Evolutionary conservation across 2,888 invertebrate genomes (phyloP).

Genomic region (Acanthococcus lagerstroemiae): DNA sequence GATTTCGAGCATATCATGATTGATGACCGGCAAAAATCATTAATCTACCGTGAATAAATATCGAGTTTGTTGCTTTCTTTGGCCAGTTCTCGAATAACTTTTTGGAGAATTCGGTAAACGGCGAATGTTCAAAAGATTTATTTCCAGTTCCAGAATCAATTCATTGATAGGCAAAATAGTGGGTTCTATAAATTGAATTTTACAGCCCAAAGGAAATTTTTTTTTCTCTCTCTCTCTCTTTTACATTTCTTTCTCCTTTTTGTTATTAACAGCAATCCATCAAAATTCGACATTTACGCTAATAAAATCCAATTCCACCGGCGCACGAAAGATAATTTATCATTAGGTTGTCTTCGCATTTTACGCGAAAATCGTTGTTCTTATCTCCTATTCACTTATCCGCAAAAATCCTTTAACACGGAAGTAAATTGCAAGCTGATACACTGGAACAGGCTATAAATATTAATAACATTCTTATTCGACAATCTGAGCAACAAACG

Average conservation of each 20-base stretch:
- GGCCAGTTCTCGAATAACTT: not conserved
- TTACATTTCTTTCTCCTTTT: not conserved
- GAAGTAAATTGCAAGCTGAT: no score
- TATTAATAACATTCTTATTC: not conserved
- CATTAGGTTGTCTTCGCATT: constrained; percentile 16
- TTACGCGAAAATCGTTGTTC: not conserved
- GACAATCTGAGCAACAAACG: not conserved
- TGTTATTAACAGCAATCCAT: constrained; percentile 23
- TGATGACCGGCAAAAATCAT: no score
- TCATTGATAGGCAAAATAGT: not conserved
- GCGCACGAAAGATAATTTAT: constrained; percentile 22
- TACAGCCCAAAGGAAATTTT: not conserved
- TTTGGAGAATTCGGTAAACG: not conserved
- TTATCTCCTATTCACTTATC: constrained; percentile 8
- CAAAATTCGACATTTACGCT: constrained; percentile 16
- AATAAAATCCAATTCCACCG: constrained; percentile 20
- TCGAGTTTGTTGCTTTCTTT: not conserved
- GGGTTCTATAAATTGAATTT: no score
- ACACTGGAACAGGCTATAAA: no score
- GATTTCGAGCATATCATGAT: no score
- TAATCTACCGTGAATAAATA: not conserved
- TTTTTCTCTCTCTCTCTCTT: no score
- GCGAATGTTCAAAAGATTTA: not conserved
- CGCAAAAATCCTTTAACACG: constrained; percentile 12
- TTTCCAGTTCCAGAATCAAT: not conserved